A percentile compares a stretch with the other conserved stretches of the same genome.
phyloP scores from a whole-genome alignment of 2,888 invertebrate species.

The Parascotia fuliginaria region DNA sequence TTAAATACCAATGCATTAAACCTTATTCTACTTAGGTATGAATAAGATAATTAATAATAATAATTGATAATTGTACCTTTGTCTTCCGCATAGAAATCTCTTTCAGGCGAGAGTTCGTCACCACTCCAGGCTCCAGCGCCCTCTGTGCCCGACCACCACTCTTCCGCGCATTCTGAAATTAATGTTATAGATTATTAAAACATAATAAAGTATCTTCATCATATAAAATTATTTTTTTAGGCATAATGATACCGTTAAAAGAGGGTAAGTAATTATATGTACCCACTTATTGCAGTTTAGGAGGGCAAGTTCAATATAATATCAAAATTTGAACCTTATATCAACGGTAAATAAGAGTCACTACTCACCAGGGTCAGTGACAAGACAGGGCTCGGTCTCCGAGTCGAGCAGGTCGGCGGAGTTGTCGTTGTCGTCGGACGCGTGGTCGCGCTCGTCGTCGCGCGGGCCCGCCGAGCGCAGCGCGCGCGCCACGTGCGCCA shows the following conservation, averaged over 20 bases:
- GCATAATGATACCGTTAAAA: no score
- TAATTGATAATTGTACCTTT: slow-evolving; percentile 49
- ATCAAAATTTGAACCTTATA: no score
- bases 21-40: no score
- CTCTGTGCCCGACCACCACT: slow-evolving; percentile 81
- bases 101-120: slow-evolving; percentile 77
- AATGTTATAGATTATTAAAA: no score
- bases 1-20: no score
- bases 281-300: no score
- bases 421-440: slow-evolving; percentile 88
- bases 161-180: slow-evolving; percentile 70
- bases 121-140: slow-evolving; percentile 79
- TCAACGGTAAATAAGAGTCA: no score
- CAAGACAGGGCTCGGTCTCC: slow-evolving; percentile 92
- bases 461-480: slow-evolving; percentile 17
- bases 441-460: slow-evolving; percentile 71
- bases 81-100: slow-evolving; percentile 72
- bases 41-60: background rate
- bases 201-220: no score
- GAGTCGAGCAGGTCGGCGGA: slow-evolving; percentile 92
- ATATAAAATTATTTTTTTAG: no score
- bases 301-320: no score
- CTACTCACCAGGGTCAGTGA: slow-evolving; percentile 89
- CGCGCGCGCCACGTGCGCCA: slow-evolving; percentile 87
- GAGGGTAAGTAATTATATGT: no score